Conservation (phyloP, 1,140 invertebrate genomes). For the Temnothorax curvispinosus region DNA sequence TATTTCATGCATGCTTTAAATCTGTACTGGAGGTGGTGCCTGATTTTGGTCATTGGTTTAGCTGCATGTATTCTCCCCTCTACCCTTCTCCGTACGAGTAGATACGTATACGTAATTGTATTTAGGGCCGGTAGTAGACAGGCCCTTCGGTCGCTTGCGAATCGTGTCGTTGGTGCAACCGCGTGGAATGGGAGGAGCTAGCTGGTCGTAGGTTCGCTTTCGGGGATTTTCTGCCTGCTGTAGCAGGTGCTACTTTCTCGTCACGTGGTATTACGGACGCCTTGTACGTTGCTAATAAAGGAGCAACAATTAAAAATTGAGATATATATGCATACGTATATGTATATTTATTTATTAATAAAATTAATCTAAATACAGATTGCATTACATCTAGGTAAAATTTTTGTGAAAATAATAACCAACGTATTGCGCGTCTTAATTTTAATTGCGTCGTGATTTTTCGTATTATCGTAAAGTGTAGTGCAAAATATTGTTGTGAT, state of each 20-base stretch:
- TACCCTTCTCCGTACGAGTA: not conserved
- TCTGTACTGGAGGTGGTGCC: slow-evolving; percentile 60
- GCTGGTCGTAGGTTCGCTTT: not conserved
- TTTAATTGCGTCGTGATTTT: not conserved
- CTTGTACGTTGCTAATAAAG: not conserved
- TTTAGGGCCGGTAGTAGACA: slow-evolving; percentile 69
- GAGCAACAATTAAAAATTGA: not conserved
- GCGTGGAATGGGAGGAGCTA: slow-evolving; percentile 30
- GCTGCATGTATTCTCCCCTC: slow-evolving; percentile 26
- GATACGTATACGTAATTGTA: slow-evolving; percentile 74
- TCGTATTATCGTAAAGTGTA: too few species aligned
- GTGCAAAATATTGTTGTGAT: not conserved
- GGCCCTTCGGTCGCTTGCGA: slow-evolving; percentile 23
- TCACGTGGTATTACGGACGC: not conserved
- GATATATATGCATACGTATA: not conserved
- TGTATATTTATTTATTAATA: slow-evolving; percentile 1
- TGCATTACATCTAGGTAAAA: not conserved
- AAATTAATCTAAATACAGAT: slow-evolving; percentile 20
- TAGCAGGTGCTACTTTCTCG: not conserved
- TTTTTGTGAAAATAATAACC: not conserved
- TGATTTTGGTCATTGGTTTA: slow-evolving; percentile 48
- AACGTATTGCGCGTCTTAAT: not conserved
- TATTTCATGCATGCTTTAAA: slow-evolving; percentile 70
- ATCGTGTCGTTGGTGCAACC: slow-evolving; percentile 34
- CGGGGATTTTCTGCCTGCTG: not conserved